Percentiles rank a stretch among this genome's conserved stretches.
Evolutionary conservation across 2,888 invertebrate genomes (phyloP).

Genomic region (Dolichopus griseipennis): DNA sequence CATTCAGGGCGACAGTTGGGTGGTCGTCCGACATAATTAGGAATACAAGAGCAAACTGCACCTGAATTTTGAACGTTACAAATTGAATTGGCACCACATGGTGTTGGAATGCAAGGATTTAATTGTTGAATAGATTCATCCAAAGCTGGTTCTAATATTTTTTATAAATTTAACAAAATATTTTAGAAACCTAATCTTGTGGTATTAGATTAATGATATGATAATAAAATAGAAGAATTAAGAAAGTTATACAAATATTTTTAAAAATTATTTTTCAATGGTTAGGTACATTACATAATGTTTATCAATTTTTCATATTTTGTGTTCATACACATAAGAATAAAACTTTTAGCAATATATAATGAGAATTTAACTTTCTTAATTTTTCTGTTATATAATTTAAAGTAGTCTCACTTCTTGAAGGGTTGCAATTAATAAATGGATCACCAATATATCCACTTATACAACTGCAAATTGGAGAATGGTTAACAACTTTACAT

Average conservation of each 20-base stretch:
- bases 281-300: no score
- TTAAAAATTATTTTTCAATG: no score
- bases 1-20: conserved; percentile 61
- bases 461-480: conserved; percentile 65
- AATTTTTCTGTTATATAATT: neutral
- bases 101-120: conserved; percentile 55
- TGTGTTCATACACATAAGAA: no score
- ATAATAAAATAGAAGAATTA: no score
- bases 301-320: no score
- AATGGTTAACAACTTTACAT: conserved; percentile 67
- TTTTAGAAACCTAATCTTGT: neutral
- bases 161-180: neutral
- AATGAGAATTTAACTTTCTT: neutral
- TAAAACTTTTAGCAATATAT: no score
- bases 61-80: conserved; percentile 47
- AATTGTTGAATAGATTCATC: conserved; percentile 31
- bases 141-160: conserved; percentile 23
- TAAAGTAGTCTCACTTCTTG: conserved; percentile 35
- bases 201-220: no score
- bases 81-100: conserved; percentile 56
- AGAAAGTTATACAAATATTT: no score
- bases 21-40: conserved; percentile 52
- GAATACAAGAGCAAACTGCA: conserved; percentile 52
- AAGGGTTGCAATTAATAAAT: conserved; percentile 56
- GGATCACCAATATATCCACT: conserved; percentile 64